Evolutionary conservation across 2,113 vertebrate genomes (phyloP).

Genomic region (Henicopernis longicauda): DNA sequence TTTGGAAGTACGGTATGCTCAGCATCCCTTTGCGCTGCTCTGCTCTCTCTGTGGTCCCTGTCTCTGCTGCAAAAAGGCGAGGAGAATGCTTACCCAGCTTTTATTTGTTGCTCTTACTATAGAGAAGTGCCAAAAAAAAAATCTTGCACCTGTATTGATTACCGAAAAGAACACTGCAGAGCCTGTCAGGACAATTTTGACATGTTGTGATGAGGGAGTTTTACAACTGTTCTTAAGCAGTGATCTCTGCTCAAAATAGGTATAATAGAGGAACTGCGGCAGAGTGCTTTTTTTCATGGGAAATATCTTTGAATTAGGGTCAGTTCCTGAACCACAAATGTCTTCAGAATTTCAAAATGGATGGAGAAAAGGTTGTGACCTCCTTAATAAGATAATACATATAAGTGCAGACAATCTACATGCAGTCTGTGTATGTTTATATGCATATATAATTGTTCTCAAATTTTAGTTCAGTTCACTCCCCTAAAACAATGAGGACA

Average conservation of each 20-base stretch:
- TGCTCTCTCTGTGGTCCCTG: neutral
- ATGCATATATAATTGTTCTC: neutral
- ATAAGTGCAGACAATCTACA: neutral
- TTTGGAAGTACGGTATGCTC: conserved; percentile 90
- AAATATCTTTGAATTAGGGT: neutral
- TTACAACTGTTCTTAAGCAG: neutral
- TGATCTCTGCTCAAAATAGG: neutral
- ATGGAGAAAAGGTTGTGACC: neutral
- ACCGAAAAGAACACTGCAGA: neutral
- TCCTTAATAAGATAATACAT: neutral
- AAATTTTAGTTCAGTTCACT: neutral
- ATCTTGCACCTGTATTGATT: neutral
- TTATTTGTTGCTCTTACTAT: neutral
- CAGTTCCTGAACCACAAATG: neutral
- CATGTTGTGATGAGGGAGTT: neutral
- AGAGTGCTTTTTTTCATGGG: neutral
- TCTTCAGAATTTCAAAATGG: neutral
- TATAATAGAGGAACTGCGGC: neutral
- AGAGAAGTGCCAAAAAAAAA: neutral
- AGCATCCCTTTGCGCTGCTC: neutral
- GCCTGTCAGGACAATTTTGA: neutral
- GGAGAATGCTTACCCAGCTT: neutral
- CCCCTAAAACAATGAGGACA: neutral
- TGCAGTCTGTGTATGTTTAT: neutral
- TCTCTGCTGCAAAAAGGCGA: neutral